Base-by-base conservation (phyloP, 2,113 vertebrate species). In the Paramormyrops kingsleyae region DNA sequence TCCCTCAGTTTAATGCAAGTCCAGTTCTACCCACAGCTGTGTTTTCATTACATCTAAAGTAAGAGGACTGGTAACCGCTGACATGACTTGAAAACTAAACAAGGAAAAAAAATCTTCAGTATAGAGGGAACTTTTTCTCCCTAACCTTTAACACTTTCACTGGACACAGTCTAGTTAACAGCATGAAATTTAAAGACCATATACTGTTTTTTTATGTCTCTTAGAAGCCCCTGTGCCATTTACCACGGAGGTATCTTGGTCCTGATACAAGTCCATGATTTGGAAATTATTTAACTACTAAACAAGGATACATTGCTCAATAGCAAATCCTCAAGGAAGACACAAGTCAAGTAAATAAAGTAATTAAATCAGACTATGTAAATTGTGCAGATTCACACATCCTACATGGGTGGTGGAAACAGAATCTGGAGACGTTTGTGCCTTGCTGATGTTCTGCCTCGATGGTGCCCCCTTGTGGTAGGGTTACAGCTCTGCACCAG, bases 401-500 rank as follows among this genome's bases (percentile, higher is more conserved):
- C 39, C 17, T 8, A 46, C 21, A 50, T 50, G 21, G 84, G 27
- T 12, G 27, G n/a, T 3, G 24, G 13, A 15, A 39, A 56, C 27
- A 13, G 49, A 53, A 9, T n/a, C 31, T 9, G 85, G 85, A 47
- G 31, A 56, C 6, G 12, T 53, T 1, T 49, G 24, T 86, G 44
- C 8, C 50, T 35, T 4, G 6, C 10, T 1, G 13, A 35, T 2
- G n/a, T 83, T 52, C 10, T 27, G 49, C 4, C 5, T 59, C 47
- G 9, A 27, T 7, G 4, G 59, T 35, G 44, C 24, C 87, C 86
- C 59, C 1, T 8, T 27, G 50, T 47, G 59, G 77, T 50, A 21
- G 24, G 62, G 12, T 91, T 93, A 96, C 46, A 96, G 94, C 91
- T 94, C 95, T 88, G 92, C 94, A 50, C 93, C 95, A 83, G 94